A percentile compares a stretch with the other conserved stretches of the same genome.
Conservation (phyloP, 1,140 invertebrate species). For the Argopecten irradians region DNA sequence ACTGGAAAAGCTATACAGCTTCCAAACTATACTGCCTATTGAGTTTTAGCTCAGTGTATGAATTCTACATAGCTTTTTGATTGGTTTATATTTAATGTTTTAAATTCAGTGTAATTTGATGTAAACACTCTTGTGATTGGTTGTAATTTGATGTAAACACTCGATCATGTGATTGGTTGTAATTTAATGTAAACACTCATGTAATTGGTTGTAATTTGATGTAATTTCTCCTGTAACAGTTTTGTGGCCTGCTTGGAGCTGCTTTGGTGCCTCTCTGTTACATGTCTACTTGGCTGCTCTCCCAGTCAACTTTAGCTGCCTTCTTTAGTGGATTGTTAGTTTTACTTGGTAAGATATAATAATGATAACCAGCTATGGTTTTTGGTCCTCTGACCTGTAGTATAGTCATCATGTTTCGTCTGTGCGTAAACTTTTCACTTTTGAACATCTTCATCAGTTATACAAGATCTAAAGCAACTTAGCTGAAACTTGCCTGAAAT, state of each 20-base stretch:
- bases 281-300: constrained; percentile 92
- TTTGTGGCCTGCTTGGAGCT: constrained; percentile 93
- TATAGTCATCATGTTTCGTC: no score
- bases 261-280: constrained; percentile 92
- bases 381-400: no score
- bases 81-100: not conserved
- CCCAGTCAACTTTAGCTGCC: constrained; percentile 87
- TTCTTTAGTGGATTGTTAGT: constrained; percentile 88
- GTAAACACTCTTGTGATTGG: not conserved
- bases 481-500: no score
- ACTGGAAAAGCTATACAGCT: no score
- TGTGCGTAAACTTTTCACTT: no score
- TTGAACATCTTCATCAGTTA: no score
- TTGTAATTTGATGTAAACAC: constrained; percentile 15
- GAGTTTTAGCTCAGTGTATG: no score
- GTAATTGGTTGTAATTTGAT: not conserved
- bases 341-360: constrained; percentile 87
- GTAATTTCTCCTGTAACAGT: constrained; percentile 81
- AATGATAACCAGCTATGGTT: no score
- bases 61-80: no score
- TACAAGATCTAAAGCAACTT: no score
- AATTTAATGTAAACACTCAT: not conserved
- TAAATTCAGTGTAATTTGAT: not conserved
- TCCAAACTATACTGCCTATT: no score
- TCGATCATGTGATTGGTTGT: not conserved